Evolutionary conservation across 2,888 invertebrate genomes (phyloP).

Genomic region (Stenodera caucasica): DNA sequence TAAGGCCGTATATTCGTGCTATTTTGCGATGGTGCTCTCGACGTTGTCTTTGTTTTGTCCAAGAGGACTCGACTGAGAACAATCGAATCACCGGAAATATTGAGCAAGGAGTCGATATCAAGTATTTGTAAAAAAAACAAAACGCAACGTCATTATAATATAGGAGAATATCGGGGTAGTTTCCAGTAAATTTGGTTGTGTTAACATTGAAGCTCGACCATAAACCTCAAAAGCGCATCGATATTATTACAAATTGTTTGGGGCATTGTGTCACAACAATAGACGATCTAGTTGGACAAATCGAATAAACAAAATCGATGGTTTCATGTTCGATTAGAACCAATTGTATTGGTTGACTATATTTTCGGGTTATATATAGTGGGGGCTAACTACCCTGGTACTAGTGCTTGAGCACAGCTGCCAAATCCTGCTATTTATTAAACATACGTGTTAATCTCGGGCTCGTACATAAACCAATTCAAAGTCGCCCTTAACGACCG

Average conservation of each 20-base stretch:
- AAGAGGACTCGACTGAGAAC: constrained; percentile 18
- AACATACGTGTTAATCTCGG: constrained; percentile 58
- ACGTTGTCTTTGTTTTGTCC: constrained; percentile 25
- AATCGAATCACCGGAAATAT: constrained; percentile 25
- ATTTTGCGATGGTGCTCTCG: constrained; percentile 23
- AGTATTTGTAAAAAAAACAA: constrained; percentile 17
- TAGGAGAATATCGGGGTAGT: background rate
- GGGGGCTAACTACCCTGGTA: constrained; percentile 47
- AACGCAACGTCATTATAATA: background rate
- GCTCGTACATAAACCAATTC: constrained; percentile 30
- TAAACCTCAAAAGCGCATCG: constrained; percentile 56
- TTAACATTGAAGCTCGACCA: constrained; percentile 17
- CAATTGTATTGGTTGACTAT: background rate
- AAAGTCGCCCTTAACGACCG: constrained; percentile 23
- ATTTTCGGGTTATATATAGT: background rate
- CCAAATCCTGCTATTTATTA: constrained; percentile 58
- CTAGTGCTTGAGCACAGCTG: constrained; percentile 53
- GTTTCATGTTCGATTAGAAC: background rate
- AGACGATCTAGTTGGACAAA: constrained; percentile 38
- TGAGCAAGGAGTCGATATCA: constrained; percentile 17
- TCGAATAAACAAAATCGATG: constrained; percentile 11
- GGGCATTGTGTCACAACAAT: constrained; percentile 56
- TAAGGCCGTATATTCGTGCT: constrained; percentile 27
- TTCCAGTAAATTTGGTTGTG: constrained; percentile 2
- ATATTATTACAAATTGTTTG: constrained; percentile 58